Percentiles rank a stretch among this genome's conserved stretches.
These are phyloP conservation scores for Isaurus tuberculatus DNA, from an alignment of 92 coral and sea anemone genomes.

Conservation along the genomic window DNA sequence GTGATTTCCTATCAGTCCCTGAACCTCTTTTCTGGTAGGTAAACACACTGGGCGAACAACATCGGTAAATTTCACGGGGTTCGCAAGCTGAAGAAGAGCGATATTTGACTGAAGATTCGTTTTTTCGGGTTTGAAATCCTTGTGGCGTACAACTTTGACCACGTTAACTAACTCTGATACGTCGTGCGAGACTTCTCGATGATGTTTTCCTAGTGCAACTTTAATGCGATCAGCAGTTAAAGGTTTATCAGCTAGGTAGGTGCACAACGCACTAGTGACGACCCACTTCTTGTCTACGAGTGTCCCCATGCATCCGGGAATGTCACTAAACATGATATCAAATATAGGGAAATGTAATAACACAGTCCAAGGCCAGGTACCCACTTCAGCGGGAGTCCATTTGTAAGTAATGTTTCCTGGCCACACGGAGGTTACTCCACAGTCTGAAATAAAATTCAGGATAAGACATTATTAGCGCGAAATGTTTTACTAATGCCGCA, in stretches of 20 bases:
- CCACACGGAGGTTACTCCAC: slow-evolving; percentile 78
- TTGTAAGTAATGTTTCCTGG: slow-evolving; percentile 55
- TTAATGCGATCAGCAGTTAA: slow-evolving; percentile 51
- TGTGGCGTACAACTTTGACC: slow-evolving; percentile 68
- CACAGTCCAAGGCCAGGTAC: slow-evolving; percentile 93
- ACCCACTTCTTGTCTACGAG: slow-evolving; percentile 89
- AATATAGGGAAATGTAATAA: slow-evolving; percentile 72
- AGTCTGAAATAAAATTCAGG: slow-evolving; percentile 59
- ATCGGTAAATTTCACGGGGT: slow-evolving; percentile 72
- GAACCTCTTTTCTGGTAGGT: slow-evolving; percentile 70
- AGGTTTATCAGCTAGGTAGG: slow-evolving; percentile 61
- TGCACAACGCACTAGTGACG: slow-evolving; percentile 80
- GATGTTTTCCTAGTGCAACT: slow-evolving; percentile 75
- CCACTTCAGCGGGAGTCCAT: slow-evolving; percentile 74
- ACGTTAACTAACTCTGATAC: slow-evolving; percentile 64
- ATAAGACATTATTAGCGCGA: background rate
- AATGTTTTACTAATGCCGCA: too few species aligned
- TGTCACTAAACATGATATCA: slow-evolving; percentile 46
- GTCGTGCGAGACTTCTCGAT: slow-evolving; percentile 50
- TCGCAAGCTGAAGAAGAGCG: slow-evolving; percentile 80
- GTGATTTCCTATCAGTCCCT: slow-evolving; percentile 41
- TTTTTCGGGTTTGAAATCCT: slow-evolving; percentile 61
- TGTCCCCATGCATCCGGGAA: slow-evolving; percentile 92
- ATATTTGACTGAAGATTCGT: slow-evolving; percentile 70
- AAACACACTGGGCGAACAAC: slow-evolving; percentile 81